Evolutionary conservation across 2,113 vertebrate genomes (phyloP).

Genomic region (Salvelinus namaycush): DNA sequence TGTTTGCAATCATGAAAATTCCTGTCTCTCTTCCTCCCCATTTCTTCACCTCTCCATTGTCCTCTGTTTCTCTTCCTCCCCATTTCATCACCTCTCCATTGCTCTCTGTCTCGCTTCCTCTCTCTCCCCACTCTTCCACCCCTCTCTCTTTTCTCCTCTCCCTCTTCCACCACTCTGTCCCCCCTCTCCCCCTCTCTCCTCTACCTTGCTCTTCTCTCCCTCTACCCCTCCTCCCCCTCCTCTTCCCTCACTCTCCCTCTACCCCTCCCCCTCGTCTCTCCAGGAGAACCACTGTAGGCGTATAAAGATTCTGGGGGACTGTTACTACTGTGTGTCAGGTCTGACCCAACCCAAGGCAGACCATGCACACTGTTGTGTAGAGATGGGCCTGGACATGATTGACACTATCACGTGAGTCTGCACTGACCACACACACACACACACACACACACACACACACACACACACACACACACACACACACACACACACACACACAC

Average conservation of each 20-base stretch:
- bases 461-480: too few species aligned
- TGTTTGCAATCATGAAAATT: conserved; percentile 1
- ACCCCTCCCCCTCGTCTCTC: conserved; percentile 15
- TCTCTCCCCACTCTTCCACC: neutral
- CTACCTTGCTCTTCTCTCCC: neutral
- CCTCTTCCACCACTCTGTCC: too few species aligned
- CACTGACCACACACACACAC: neutral
- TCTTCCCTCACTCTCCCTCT: neutral
- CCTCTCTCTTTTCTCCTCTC: too few species aligned
- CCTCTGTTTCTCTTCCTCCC: neutral
- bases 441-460: neutral
- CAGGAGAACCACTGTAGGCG: conserved; percentile 90
- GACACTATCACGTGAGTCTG: conserved; percentile 78
- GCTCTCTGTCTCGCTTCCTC: neutral
- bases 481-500: neutral
- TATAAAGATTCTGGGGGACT: conserved; percentile 97
- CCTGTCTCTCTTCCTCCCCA: too few species aligned
- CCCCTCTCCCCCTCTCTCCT: conserved; percentile 5
- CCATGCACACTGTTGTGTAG: conserved; percentile 87
- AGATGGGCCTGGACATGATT: conserved; percentile 82
- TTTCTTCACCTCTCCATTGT: neutral
- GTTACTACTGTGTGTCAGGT: conserved; percentile 97
- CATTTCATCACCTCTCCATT: neutral
- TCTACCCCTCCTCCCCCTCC: neutral
- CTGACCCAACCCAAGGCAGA: conserved; percentile 95